These are phyloP conservation scores for Podarcis muralis DNA, from an alignment of 2,113 vertebrate species.

Conservation along the genomic window DNA sequence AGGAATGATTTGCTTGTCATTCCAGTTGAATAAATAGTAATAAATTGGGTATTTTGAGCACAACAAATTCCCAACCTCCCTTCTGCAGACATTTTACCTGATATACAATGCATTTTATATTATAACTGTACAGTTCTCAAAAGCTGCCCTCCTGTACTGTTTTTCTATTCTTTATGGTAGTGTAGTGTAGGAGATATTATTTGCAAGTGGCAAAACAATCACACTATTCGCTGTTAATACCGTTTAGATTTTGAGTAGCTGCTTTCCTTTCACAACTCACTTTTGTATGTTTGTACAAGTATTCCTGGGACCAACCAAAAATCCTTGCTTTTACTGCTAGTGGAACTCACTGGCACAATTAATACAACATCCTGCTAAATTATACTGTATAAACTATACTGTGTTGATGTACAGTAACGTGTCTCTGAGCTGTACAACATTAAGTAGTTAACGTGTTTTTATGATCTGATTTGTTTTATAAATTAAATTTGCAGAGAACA, in stretches of 20 bases:
- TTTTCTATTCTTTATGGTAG: constrained; percentile 41
- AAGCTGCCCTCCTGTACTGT: constrained; percentile 58
- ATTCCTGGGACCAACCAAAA: constrained; percentile 53
- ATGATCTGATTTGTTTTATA: constrained; percentile 55
- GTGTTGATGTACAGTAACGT: constrained; percentile 41
- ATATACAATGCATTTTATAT: constrained; percentile 50
- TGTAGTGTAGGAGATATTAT: constrained; percentile 52
- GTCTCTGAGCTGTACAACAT: constrained; percentile 49
- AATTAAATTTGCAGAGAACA: constrained; percentile 39
- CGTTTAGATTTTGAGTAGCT: constrained; percentile 54
- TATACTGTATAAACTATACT: constrained; percentile 48
- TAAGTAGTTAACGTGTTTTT: constrained; percentile 65
- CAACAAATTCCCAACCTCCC: constrained; percentile 55
- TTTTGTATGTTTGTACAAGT: constrained; percentile 52
- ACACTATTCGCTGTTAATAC: constrained; percentile 49
- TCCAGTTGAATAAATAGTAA: constrained; percentile 41
- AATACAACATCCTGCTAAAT: constrained; percentile 50
- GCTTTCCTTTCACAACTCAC: constrained; percentile 53
- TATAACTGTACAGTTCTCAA: constrained; percentile 50
- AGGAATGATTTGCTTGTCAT: constrained; percentile 24
- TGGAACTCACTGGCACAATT: constrained; percentile 33
- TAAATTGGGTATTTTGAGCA: constrained; percentile 54
- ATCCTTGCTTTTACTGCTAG: constrained; percentile 61
- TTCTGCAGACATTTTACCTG: constrained; percentile 59
- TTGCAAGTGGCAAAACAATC: constrained; percentile 57